phyloP scores from a whole-genome alignment of 2,888 invertebrate species.

The Strigamia transsilvanica region DNA sequence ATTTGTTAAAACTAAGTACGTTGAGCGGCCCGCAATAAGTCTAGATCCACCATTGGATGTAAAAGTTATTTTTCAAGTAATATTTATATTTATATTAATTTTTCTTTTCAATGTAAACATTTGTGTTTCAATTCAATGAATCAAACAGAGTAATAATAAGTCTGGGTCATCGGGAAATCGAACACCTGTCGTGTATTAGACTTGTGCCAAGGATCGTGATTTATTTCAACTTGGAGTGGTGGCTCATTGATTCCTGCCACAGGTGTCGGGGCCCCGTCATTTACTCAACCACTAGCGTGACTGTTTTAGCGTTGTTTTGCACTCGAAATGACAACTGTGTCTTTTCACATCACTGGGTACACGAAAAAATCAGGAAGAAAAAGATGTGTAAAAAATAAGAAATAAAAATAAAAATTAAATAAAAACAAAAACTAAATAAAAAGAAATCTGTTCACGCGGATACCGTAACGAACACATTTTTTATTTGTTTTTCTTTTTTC shows the following conservation, averaged over 20 bases:
- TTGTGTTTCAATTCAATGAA: not conserved
- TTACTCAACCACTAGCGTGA: conserved; percentile 27
- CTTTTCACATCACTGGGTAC: not conserved
- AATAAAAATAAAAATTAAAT: not conserved
- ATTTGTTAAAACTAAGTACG: no score
- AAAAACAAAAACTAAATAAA: not conserved
- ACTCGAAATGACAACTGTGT: conserved; percentile 17
- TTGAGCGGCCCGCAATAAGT: no score
- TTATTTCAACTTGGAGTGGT: not conserved
- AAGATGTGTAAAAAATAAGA: not conserved
- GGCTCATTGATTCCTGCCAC: conserved; percentile 1
- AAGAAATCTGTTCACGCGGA: not conserved
- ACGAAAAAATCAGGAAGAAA: not conserved
- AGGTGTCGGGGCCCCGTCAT: conserved; percentile 18
- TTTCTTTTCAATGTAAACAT: not conserved
- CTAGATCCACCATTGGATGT: no score
- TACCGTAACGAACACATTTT: no score
- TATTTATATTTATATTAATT: not conserved
- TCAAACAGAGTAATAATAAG: conserved; percentile 3
- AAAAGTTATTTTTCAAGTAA: not conserved
- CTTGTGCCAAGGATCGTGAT: conserved; percentile 9
- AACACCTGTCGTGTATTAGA: conserved; percentile 1
- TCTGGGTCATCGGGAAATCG: conserved; percentile 11
- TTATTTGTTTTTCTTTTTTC: no score
- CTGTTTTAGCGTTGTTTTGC: conserved; percentile 9